phyloP scores from a whole-genome alignment of 2,797 vertebrate genomes.

The Cercopithecus mitis region DNA sequence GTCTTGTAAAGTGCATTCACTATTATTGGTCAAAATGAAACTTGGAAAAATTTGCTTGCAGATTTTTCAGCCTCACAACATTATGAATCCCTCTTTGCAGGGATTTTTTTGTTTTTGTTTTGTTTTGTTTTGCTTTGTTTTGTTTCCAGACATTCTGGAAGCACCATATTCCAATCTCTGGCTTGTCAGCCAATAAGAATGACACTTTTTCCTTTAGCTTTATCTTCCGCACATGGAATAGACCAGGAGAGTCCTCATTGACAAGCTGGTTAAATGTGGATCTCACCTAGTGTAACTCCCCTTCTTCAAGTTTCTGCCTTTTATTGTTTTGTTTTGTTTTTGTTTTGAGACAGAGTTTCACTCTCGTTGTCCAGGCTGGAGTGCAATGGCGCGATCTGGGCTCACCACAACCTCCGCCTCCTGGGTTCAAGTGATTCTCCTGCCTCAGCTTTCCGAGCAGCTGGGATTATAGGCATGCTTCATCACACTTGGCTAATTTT shows the following conservation, averaged over 20 bases:
- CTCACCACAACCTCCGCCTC: too few species aligned
- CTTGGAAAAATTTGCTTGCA: not conserved
- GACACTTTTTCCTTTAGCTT: not conserved
- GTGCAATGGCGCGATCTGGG: fast-evolving
- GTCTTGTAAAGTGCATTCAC: not conserved
- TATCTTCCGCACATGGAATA: not conserved
- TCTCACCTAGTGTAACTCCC: not conserved
- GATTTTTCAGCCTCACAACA: not conserved
- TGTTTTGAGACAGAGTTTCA: too few species aligned
- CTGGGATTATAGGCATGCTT: too few species aligned
- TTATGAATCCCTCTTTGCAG: not conserved
- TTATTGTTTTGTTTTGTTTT: too few species aligned
- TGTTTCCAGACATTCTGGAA: not conserved
- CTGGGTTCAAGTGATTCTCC: too few species aligned
- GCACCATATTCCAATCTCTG: not conserved
- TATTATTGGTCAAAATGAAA: not conserved
- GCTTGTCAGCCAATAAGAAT: not conserved
- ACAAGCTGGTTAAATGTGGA: not conserved
- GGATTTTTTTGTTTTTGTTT: not conserved
- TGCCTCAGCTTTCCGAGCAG: too few species aligned
- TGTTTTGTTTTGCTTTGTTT: too few species aligned
- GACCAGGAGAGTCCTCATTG: not conserved
- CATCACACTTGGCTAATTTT: too few species aligned
- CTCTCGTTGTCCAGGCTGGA: too few species aligned
- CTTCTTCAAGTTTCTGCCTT: not conserved